phyloP scores from a whole-genome alignment of 2,797 vertebrate species.

The Petrocephalus schoutedeni region DNA sequence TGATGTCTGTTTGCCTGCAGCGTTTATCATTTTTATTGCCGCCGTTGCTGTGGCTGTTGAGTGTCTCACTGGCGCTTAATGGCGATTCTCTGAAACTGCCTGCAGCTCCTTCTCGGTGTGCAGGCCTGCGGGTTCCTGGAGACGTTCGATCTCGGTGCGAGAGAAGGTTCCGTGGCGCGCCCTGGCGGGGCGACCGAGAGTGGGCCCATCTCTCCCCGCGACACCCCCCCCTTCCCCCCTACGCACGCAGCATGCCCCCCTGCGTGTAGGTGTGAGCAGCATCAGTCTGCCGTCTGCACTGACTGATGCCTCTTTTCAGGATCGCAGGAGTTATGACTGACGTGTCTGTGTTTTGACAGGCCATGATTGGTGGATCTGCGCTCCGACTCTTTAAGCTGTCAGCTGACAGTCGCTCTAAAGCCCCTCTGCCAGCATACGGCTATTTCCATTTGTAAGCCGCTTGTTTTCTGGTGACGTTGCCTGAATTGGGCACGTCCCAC shows the following conservation, averaged over 20 bases:
- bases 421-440: neutral
- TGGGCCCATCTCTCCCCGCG: neutral
- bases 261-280: neutral
- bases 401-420: constrained; percentile 8
- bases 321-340: neutral
- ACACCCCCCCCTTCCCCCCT: neutral
- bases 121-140: constrained; percentile 25
- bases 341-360: constrained; percentile 27
- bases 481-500: neutral
- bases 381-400: constrained; percentile 21
- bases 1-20: constrained; percentile 8
- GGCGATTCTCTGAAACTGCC: constrained; percentile 1
- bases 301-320: constrained; percentile 13
- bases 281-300: neutral
- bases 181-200: neutral
- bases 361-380: constrained; percentile 2
- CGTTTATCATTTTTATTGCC: neutral
- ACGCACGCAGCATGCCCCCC: neutral
- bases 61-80: neutral
- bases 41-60: constrained; percentile 2
- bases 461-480: neutral
- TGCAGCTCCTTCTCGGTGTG: constrained; percentile 15
- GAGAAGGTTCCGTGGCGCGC: neutral
- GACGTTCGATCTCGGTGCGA: neutral
- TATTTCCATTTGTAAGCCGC: constrained; percentile 17